A percentile compares a stretch with the other conserved stretches of the same genome.
phyloP scores from a whole-genome alignment of 2,113 vertebrate genomes.

The Scortum barcoo region DNA sequence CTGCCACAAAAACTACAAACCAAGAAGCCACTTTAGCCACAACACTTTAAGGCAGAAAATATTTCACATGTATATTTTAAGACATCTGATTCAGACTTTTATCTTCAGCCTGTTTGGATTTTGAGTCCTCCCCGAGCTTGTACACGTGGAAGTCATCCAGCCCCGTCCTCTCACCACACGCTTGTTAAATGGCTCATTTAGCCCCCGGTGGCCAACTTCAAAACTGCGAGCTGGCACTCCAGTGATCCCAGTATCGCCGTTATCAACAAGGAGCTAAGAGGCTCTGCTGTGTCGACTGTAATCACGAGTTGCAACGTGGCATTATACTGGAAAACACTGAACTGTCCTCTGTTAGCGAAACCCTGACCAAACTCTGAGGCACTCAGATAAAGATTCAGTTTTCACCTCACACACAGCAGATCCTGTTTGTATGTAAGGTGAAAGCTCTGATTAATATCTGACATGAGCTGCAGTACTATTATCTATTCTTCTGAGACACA shows the following conservation, averaged over 20 bases:
- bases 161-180: neutral
- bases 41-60: neutral
- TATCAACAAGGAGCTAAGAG: neutral
- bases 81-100: neutral
- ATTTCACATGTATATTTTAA: neutral
- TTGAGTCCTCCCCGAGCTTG: neutral
- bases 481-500: conserved; percentile 13
- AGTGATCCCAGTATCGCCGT: neutral
- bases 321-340: neutral
- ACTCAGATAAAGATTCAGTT: neutral
- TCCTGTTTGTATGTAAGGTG: no score
- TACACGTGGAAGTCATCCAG: neutral
- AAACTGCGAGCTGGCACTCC: conserved; percentile 1
- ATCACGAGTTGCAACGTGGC: neutral
- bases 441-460: no score
- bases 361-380: neutral
- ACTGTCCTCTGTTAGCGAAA: neutral
- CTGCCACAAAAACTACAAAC: neutral
- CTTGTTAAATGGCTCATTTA: conserved; percentile 35
- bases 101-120: neutral
- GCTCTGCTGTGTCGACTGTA: neutral
- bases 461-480: neutral
- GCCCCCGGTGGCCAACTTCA: conserved; percentile 34
- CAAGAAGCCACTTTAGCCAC: neutral
- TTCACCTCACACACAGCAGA: neutral